phyloP scores from a whole-genome alignment of 2,797 vertebrate species.

The Cossypha caffra region DNA sequence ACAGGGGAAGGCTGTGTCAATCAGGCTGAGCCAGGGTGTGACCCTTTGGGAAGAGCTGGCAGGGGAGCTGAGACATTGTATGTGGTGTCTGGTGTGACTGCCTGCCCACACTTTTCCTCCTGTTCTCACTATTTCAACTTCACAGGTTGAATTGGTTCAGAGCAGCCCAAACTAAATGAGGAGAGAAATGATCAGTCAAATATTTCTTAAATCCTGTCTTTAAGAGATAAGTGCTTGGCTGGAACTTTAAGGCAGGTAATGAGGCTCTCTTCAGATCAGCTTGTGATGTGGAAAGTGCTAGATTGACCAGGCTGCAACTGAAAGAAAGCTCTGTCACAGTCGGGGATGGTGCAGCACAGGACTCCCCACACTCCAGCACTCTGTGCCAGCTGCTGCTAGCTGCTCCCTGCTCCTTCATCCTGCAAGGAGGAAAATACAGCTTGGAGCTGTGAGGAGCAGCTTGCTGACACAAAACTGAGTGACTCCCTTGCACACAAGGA shows the following conservation, averaged over 20 bases:
- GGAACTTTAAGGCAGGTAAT: conserved; percentile 63
- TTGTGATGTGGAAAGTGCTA: conserved; percentile 68
- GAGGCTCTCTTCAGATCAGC: conserved; percentile 62
- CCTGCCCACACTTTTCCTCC: conserved; percentile 25
- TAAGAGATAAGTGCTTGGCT: conserved; percentile 71
- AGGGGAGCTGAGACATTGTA: not conserved
- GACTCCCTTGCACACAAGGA: not conserved
- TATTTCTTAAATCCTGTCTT: conserved; percentile 71
- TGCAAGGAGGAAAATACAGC: not conserved
- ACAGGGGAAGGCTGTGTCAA: not conserved
- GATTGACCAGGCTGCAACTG: conserved; percentile 63
- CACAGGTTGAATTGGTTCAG: conserved; percentile 70
- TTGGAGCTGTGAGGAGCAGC: not conserved
- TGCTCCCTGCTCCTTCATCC: not conserved
- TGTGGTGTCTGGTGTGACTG: not conserved
- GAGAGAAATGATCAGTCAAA: conserved; percentile 75
- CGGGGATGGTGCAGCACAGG: accelerated
- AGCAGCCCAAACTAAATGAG: conserved; percentile 74
- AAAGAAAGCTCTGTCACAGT: conserved; percentile 50
- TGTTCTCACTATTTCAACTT: conserved; percentile 56
- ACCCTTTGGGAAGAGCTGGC: not conserved
- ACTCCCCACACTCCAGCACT: not conserved
- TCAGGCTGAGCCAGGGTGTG: not conserved
- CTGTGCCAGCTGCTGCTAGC: not conserved
- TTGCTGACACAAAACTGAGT: not conserved